A percentile compares a stretch with the other conserved stretches of the same genome.
phyloP scores from a whole-genome alignment of 1,140 invertebrate genomes.

The Cydia fagiglandana region DNA sequence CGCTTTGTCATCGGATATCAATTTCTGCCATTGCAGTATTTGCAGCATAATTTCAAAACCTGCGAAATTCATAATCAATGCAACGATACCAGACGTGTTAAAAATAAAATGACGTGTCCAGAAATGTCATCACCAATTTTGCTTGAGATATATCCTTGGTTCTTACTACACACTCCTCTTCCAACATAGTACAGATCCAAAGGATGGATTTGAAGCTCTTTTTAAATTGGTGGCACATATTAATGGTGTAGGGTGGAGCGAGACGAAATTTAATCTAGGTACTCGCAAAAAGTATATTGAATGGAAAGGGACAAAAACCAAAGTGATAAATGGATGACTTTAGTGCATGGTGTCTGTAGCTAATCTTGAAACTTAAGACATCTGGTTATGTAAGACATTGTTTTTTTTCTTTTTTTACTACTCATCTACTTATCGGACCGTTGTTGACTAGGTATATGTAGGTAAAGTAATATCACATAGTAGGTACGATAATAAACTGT shows the following conservation, averaged over 20 bases:
- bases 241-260: conserved; percentile 66
- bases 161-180: conserved; percentile 32
- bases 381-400: neutral
- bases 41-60: conserved; percentile 53
- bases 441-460: neutral
- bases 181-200: conserved; percentile 12
- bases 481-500: too few relatives aligned
- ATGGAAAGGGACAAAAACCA: conserved; percentile 68
- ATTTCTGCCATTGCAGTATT: conserved; percentile 53
- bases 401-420: neutral
- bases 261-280: conserved; percentile 76
- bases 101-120: conserved; percentile 65
- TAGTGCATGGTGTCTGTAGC: conserved; percentile 48
- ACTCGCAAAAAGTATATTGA: conserved; percentile 74
- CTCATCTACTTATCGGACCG: neutral
- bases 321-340: conserved; percentile 69
- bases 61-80: conserved; percentile 72
- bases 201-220: conserved; percentile 42
- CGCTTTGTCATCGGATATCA: conserved; percentile 47
- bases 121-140: conserved; percentile 50
- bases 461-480: too few relatives aligned
- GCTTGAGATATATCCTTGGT: conserved; percentile 44
- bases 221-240: conserved; percentile 54
- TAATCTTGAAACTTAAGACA: conserved; percentile 2
- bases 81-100: conserved; percentile 64